Evolutionary conservation across 2,888 invertebrate species (phyloP).

Genomic region (Empis stercorea): DNA sequence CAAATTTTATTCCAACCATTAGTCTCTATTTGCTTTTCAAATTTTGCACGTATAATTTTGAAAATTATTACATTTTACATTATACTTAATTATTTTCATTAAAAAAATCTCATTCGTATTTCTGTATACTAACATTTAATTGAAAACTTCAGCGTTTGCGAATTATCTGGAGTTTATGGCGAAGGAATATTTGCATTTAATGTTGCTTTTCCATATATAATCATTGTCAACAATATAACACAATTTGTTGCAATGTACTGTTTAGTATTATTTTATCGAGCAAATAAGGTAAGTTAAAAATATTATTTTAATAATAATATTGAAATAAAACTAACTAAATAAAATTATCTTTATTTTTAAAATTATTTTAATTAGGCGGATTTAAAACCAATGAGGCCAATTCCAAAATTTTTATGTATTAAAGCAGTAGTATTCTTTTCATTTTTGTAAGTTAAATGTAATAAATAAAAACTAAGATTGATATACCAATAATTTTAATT

Average conservation of each 20-base stretch:
- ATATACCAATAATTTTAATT: not conserved
- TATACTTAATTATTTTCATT: no score
- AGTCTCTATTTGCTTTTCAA: no score
- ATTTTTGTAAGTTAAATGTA: conserved; percentile 73
- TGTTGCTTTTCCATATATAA: conserved; percentile 81
- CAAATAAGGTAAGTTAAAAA: conserved; percentile 48
- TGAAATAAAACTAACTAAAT: not conserved
- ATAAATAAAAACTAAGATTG: conserved; percentile 1
- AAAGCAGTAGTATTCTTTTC: conserved; percentile 97
- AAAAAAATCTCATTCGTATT: no score
- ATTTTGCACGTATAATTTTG: no score
- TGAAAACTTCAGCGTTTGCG: conserved; percentile 51
- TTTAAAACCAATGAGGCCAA: conserved; percentile 81
- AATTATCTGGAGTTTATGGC: conserved; percentile 71
- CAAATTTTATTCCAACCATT: no score
- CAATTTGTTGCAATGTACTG: conserved; percentile 96
- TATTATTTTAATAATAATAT: not conserved
- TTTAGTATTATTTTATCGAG: conserved; percentile 83
- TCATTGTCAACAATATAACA: conserved; percentile 79
- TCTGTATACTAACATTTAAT: no score
- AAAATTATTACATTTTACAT: no score
- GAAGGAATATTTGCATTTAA: conserved; percentile 81
- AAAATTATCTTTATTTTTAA: not conserved
- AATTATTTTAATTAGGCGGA: conserved; percentile 37
- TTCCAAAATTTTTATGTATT: conserved; percentile 92